phyloP scores from a whole-genome alignment of 2,113 vertebrate species.

The Pristiophorus japonicus region DNA sequence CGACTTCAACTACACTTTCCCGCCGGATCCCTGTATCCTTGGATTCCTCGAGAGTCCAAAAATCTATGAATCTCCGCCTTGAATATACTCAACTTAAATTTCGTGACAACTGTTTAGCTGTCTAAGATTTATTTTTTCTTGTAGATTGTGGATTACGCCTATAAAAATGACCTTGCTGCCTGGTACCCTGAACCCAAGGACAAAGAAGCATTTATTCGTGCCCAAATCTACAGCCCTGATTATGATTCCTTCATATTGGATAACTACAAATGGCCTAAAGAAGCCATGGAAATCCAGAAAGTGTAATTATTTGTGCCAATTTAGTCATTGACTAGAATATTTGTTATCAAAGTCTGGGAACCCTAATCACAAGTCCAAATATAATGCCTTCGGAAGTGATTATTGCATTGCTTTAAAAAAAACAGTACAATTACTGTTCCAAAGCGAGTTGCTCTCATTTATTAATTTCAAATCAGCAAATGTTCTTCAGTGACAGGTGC shows the following conservation, averaged over 20 bases:
- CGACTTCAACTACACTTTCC: too few relatives aligned
- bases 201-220: constrained; percentile 84
- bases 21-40: too few relatives aligned
- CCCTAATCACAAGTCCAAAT: background rate
- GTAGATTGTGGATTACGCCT: constrained; percentile 83
- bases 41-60: too few relatives aligned
- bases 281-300: constrained; percentile 76
- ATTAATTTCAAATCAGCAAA: constrained; percentile 6
- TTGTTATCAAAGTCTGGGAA: background rate
- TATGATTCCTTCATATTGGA: constrained; percentile 85
- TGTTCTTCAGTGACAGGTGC: background rate
- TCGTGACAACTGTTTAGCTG: too few relatives aligned
- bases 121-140: constrained; percentile 37
- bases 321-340: background rate
- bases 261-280: constrained; percentile 76
- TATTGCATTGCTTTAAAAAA: background rate
- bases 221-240: constrained; percentile 77
- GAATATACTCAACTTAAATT: background rate
- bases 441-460: background rate
- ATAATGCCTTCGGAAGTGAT: background rate
- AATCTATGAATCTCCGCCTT: too few relatives aligned
- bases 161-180: constrained; percentile 77
- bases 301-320: constrained; percentile 53
- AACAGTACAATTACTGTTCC: background rate
- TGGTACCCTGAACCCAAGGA: constrained; percentile 86